Base-by-base conservation (phyloP, 2,888 invertebrate species). In the Sarcophaga caerulescens region DNA sequence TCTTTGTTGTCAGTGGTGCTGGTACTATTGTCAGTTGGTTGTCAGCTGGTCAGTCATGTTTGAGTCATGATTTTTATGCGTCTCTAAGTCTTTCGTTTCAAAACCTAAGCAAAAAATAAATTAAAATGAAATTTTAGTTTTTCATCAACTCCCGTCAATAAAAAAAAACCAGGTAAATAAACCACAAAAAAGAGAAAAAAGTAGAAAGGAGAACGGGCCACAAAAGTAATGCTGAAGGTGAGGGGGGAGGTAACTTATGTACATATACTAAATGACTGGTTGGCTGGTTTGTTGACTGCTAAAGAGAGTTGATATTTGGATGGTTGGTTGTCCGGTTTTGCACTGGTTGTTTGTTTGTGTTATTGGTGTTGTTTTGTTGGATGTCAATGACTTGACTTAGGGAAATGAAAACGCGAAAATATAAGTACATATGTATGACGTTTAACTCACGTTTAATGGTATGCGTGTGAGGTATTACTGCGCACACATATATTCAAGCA, bases 31-130 rank as follows among this genome's bases (percentile, higher is more conserved):
- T 68, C 84, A 71, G 77, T 68, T 73, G 68, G 73, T 77, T 77
- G 84, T 77, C 81, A 69, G 85, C 74, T 81, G 81, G 74, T 85
- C 81, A 81, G 78, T 78, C 81, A 74, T 81, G 35, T 85, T 81
- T 69, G n/a, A 77, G 74, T 70, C 59, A 59, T 78, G 59, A 73
- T 81, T 78, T 81, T 77, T 81, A 81, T 85, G 81, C 74, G 74
- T 85, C 74, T 77, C 68, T 21, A 74, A 77, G 81, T 69, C 77
- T 81, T 52, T 63, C 35, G 62, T 77, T 74, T 81, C 78, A 85
- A 85, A 77, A 85, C 85, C 81, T 73, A 81, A 71, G 19, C n/a
- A 25, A 78, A 76, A 75, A 62, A 62, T 69, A 57, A 35, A 21
- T 11, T 5, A 6, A 52, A 25, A 75, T 52, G 8, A 63, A n/a